Evolutionary conservation across 2,888 invertebrate species (phyloP), one percentile per base, ranked within the genome.

Genomic region (Crocallis elinguaria): DNA sequence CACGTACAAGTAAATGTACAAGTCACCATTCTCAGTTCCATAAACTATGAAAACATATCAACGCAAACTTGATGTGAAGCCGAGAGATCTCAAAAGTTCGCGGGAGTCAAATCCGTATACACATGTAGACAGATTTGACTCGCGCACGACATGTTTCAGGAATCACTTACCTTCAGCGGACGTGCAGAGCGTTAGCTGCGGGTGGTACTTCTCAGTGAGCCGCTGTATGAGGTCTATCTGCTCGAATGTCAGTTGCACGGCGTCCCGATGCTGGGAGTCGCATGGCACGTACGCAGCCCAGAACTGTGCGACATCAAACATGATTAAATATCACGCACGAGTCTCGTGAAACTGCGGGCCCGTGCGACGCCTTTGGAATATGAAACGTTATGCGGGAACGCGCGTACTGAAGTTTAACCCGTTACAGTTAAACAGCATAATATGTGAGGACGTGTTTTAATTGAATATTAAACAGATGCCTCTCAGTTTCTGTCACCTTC

Each of bases 261-360:
- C 96, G 77, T 97, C 97, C 71, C 95, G 94, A 82, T 95, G 95
- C 82, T 96, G 96, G 37, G 96, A 93, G 68, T 94, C 94, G 84
- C 97, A 97, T 36, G 95, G 94, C 72, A 96, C 96, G 92, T 96
- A 97, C 60, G 96, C 96, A 36, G 96, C 96, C 97, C 97, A 97
- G 84, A 97, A 96, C 96, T 97, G 92, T 51, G 32, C 85, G 63
- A 66, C 69, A 59, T 49, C 58, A 63, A 58, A 72, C 61, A 75
- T 82, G 81, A 88, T 86, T 86, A 75, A 82, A 85, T 81, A 75
- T 69, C 73, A 75, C 75, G 81, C 84, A 84, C 82, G 84, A 76
- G 62, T 73, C 69, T 63, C 65, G 63, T 49, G 58, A 55, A 32
- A 17, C 36, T 46, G 33, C 39, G 29, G 62, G 59, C 66, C 66